Evolutionary conservation across 2,888 invertebrate species (phyloP), one percentile per base, ranked within the genome.

Genomic region (Protonemura montana): DNA sequence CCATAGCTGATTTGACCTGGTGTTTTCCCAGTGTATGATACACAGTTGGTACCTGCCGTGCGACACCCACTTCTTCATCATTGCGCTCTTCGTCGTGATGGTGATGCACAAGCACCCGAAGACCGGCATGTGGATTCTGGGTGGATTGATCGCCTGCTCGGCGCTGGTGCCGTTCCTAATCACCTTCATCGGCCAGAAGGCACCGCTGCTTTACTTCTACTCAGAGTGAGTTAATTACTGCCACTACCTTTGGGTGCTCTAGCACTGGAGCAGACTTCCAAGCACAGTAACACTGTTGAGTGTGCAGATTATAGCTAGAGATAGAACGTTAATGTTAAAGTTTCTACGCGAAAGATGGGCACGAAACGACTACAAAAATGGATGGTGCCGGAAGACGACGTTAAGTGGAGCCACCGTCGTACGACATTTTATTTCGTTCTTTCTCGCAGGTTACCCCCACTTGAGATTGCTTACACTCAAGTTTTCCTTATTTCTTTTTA

Each of bases 21-120:
- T 42, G 78, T 84, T 76, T 85, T 91, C 92, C 76, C 91, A 95
- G 95, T 95, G 95, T 89, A 92, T 95, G 91, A 92, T 94, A 0
- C 92, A 93, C 87, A 93, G 94, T 0, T 95, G 95, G 95, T 95
- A 94, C 90, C 92, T 95, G 76, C 94, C 95, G 0, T 94, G 94
- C 88, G 95, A 95, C 90, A 94, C 95, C 91, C 95, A 95, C 90
- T 94, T 93, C 91, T 95, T 94, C 90, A 90, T 94, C 78, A 90
- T 94, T 21, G 93, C 93, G 0, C 90, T 93, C 25, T 89, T 93
- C 27, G 88, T 93, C 27, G 93, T 81, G n/a, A 30, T 30, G 81
- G 5, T 81, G 28, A 81, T 81, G 81, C 84, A 91, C 80, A 91
- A 90, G 16, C 89, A 90, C 6, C 92, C 91, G 16, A 35, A 28